These are phyloP conservation scores for Typhlichthys subterraneus DNA, from an alignment of 2,797 vertebrate species.

Conservation along the genomic window DNA sequence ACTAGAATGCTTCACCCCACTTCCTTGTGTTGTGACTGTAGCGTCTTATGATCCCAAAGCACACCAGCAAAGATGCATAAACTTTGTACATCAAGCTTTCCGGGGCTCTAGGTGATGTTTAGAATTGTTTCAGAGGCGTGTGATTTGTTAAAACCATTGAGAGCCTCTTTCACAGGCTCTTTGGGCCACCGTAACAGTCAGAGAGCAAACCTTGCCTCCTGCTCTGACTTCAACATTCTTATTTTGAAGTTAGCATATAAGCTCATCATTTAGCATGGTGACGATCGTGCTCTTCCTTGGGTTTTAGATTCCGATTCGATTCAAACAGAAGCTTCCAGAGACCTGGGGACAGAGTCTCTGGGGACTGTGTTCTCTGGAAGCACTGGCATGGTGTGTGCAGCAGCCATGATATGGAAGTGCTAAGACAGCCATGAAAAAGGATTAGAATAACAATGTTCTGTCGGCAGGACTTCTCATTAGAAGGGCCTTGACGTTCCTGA, in stretches of 20 bases:
- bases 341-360: constrained; percentile 25
- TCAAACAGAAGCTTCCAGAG: constrained; percentile 34
- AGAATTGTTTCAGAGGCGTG: no score
- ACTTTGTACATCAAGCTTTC: no score
- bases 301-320: constrained; percentile 25
- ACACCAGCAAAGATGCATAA: no score
- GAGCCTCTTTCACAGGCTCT: no score
- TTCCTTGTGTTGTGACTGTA: no score
- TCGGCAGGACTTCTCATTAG: neutral
- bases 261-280: constrained; percentile 2
- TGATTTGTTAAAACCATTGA: no score
- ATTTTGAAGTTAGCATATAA: constrained; percentile 7
- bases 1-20: no score
- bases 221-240: no score
- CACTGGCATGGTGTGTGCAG: constrained; percentile 22
- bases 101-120: no score
- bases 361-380: constrained; percentile 35
- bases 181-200: no score
- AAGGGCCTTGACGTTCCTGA: neutral
- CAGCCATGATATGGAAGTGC: constrained; percentile 25
- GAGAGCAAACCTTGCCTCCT: no score
- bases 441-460: constrained; percentile 10
- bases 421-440: constrained; percentile 34
- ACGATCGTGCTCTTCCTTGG: neutral
- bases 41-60: no score